phyloP scores from a whole-genome alignment of 2,797 vertebrate species.

The Carapus acus region DNA sequence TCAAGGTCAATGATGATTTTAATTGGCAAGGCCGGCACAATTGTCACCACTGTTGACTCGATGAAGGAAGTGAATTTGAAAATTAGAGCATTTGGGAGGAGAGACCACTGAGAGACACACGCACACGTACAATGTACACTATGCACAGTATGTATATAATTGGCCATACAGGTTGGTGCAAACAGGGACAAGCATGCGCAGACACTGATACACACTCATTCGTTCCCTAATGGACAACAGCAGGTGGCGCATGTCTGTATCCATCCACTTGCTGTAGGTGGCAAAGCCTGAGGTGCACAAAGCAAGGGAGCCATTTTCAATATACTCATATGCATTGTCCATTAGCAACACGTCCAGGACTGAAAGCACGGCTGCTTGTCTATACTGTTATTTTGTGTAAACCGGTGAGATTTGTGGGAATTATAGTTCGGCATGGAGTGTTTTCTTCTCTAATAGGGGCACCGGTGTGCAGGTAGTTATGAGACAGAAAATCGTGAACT shows the following conservation, averaged over 20 bases:
- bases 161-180: conserved; percentile 7
- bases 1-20: conserved; percentile 41
- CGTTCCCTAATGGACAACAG: conserved; percentile 1
- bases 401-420: conserved; percentile 20
- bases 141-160: conserved; percentile 4
- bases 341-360: too few relatives aligned
- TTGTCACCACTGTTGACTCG: background rate
- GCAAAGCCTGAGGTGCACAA: conserved; percentile 7
- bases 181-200: background rate
- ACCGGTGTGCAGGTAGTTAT: conserved; percentile 24
- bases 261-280: conserved; percentile 14
- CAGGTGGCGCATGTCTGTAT: conserved; percentile 8
- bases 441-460: conserved; percentile 37
- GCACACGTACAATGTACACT: too few relatives aligned
- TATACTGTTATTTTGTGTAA: conserved; percentile 8
- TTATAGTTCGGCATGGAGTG: conserved; percentile 35
- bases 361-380: conserved; percentile 1
- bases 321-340: conserved; percentile 20
- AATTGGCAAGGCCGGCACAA: conserved; percentile 35
- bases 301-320: conserved; percentile 19
- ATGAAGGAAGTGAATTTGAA: conserved; percentile 1
- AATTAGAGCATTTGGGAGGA: too few relatives aligned
- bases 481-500: conserved; percentile 21
- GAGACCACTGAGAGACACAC: too few relatives aligned
- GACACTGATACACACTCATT: background rate